A percentile compares a stretch with the other conserved stretches of the same genome.
Conservation (phyloP, 2,888 invertebrate genomes). For the Parnassius glacialis region DNA sequence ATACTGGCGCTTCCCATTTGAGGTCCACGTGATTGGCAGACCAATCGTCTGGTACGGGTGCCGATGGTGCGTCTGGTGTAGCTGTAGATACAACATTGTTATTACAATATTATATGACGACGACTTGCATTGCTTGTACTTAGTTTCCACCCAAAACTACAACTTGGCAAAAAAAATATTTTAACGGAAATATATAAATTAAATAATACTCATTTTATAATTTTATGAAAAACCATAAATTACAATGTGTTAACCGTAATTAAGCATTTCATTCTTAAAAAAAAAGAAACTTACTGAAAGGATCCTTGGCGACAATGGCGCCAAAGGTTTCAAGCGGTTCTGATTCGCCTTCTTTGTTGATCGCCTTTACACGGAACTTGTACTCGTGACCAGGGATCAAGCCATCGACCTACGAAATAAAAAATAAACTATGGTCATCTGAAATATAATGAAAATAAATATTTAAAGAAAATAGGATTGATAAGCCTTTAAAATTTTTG, state of each 20-base stretch:
- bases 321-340: constrained; percentile 97
- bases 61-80: constrained; percentile 91
- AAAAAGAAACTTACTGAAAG: constrained; percentile 86
- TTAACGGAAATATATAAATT: too few species aligned
- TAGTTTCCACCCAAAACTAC: too few species aligned
- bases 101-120: not conserved
- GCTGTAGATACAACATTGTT: constrained; percentile 71
- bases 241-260: too few species aligned
- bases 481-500: too few species aligned
- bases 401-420: constrained; percentile 84
- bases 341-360: constrained; percentile 97
- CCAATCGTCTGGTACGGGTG: constrained; percentile 96
- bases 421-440: not conserved
- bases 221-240: too few species aligned
- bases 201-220: too few species aligned
- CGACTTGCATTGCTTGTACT: too few species aligned
- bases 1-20: constrained; percentile 93
- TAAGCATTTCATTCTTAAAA: constrained; percentile 34
- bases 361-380: constrained; percentile 95
- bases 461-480: too few species aligned
- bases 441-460: too few species aligned
- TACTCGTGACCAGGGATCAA: constrained; percentile 96
- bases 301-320: constrained; percentile 95
- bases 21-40: constrained; percentile 95
- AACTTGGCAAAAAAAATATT: too few species aligned